These are phyloP conservation scores for Drosophila mulleri DNA, from an alignment of 2,888 invertebrate species.

Conservation along the genomic window DNA sequence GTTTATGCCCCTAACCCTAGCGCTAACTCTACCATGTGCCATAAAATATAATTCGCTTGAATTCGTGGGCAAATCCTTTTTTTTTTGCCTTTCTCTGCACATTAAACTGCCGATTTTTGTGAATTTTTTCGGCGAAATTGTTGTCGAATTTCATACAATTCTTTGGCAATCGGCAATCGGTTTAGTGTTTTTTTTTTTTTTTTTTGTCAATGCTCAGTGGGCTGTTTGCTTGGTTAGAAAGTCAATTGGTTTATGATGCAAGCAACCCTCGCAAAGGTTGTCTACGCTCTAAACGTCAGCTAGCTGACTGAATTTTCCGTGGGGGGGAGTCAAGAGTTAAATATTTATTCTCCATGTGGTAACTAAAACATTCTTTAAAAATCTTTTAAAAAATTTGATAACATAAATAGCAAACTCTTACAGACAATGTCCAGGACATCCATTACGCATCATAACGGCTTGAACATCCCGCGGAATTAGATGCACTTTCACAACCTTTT, in stretches of 20 bases:
- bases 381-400: too few relatives aligned
- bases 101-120: slow-evolving; percentile 53
- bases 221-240: slow-evolving; percentile 56
- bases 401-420: too few relatives aligned
- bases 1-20: slow-evolving; percentile 42
- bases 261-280: slow-evolving; percentile 22
- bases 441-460: too few relatives aligned
- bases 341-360: too few relatives aligned
- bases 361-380: too few relatives aligned
- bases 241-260: slow-evolving; percentile 76
- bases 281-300: not conserved
- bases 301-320: not conserved
- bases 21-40: slow-evolving; percentile 42
- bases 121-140: slow-evolving; percentile 43
- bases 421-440: too few relatives aligned
- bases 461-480: too few relatives aligned
- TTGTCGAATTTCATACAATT: slow-evolving; percentile 41
- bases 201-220: slow-evolving; percentile 45
- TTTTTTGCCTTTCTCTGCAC: slow-evolving; percentile 27
- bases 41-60: slow-evolving; percentile 72
- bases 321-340: too few relatives aligned
- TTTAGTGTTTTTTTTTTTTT: slow-evolving; percentile 26
- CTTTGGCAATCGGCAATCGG: slow-evolving; percentile 40
- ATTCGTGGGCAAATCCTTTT: slow-evolving; percentile 67
- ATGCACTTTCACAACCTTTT: too few relatives aligned